Evolutionary conservation across 2,113 vertebrate genomes (phyloP), one percentile per base, ranked within the genome.

Genomic region (Bubo bubo): DNA sequence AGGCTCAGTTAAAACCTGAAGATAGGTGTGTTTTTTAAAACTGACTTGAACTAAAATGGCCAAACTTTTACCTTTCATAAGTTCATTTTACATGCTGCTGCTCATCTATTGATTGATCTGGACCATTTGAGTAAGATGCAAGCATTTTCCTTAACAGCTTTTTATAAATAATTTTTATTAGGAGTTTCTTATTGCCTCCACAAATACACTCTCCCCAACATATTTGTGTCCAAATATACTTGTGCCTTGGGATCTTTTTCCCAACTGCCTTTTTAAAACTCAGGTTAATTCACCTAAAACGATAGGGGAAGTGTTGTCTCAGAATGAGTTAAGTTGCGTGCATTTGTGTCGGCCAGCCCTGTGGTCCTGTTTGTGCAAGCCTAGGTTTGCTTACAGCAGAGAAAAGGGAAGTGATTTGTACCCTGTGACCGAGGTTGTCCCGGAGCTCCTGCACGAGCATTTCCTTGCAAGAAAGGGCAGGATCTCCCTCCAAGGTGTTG

Each of bases 371-470:
- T 72, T 80, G 63, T 76, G 52, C 59, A n/a, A 72, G 47, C 26
- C 63, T 76, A 8, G 18, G 7, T 92, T 82, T 63, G 35, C 73
- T 82, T 73, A 16, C 4, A 35, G 4, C 12, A 22, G 53, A 73
- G 76, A 86, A 92, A 86, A 82, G 28, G 58, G 82, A 90, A 89
- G 71, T 75, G 58, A 49, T 73, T 73, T 50, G 15, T 49, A 35
- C 45, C 19, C 30, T 4, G 27, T 55, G 52, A 15, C 41, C 0
- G 0, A 20, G 45, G 26, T 18, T 18, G 17, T 66, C 22, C 41
- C 5, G 3, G 24, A 28, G 53, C 76, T 89, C 14, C 58, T 62
- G 45, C 55, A 3, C 1, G 1, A 37, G 11, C 28, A 1, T 4
- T 7, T 3, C 23, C 34, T 15, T 9, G 1, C 1, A 1, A 28